phyloP scores from a whole-genome alignment of 1,140 invertebrate species.

The Hylaeus volcanicus region DNA sequence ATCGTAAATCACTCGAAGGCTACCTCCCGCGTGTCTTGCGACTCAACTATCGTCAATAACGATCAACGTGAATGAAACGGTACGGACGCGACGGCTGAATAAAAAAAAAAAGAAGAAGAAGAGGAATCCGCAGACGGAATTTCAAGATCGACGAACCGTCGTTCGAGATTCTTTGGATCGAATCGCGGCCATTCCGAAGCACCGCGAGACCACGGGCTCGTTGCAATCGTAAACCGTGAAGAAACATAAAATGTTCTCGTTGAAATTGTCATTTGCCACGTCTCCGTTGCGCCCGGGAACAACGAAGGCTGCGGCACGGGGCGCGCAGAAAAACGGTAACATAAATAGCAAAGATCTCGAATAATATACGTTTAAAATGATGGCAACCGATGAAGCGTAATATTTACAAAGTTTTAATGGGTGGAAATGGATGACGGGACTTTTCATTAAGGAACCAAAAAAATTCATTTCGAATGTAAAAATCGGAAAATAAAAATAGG shows the following conservation, averaged over 20 bases:
- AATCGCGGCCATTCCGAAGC: background rate
- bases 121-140: background rate
- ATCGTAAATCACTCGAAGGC: constrained; percentile 31
- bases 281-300: too few relatives aligned
- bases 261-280: background rate
- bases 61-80: constrained; percentile 10
- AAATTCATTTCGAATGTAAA: too few relatives aligned
- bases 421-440: too few relatives aligned
- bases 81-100: background rate
- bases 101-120: too few relatives aligned
- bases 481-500: too few relatives aligned
- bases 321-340: background rate
- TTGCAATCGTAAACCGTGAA: constrained; percentile 9
- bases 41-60: constrained; percentile 29
- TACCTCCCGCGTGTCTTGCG: constrained; percentile 32
- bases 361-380: too few relatives aligned
- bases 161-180: background rate
- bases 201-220: background rate
- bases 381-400: too few relatives aligned
- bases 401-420: too few relatives aligned
- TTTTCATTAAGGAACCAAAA: too few relatives aligned
- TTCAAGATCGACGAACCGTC: constrained; percentile 13
- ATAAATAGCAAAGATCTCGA: too few relatives aligned
- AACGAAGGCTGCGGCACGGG: too few relatives aligned
- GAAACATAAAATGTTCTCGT: constrained; percentile 1